Percentiles rank a stretch among this genome's conserved stretches.
Conservation (phyloP, 2,888 invertebrate genomes). For the Subacronicta megacephala region DNA sequence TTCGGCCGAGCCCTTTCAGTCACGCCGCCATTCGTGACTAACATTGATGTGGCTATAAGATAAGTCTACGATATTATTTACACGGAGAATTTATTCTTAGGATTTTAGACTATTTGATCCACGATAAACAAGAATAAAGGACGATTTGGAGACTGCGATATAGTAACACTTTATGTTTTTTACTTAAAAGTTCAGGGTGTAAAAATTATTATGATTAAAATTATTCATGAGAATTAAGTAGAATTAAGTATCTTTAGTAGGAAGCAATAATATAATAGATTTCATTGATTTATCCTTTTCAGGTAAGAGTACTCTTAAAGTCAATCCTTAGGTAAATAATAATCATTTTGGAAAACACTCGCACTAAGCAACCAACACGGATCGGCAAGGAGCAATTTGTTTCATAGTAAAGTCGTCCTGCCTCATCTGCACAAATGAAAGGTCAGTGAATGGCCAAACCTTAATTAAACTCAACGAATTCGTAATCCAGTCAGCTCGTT, state of each 20-base stretch:
- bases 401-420: conserved; percentile 81
- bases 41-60: conserved; percentile 77
- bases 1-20: conserved; percentile 72
- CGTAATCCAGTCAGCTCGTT: conserved; percentile 68
- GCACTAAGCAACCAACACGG: conserved; percentile 70
- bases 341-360: conserved; percentile 55
- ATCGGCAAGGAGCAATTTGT: conserved; percentile 77
- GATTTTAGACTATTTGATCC: conserved; percentile 42
- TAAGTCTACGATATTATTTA: conserved; percentile 79
- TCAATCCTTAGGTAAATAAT: conserved; percentile 52
- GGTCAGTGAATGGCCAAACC: conserved; percentile 78
- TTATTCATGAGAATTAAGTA: too few species aligned
- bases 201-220: too few species aligned
- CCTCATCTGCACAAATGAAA: conserved; percentile 85
- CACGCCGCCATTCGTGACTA: conserved; percentile 81
- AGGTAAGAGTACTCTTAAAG: conserved; percentile 5
- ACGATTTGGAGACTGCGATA: conserved; percentile 60
- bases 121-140: conserved; percentile 60
- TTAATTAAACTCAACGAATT: conserved; percentile 85
- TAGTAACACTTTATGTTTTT: conserved; percentile 28
- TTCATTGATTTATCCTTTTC: conserved; percentile 2
- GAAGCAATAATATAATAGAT: too few species aligned
- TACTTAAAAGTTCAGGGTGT: conserved; percentile 29
- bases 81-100: conserved; percentile 67
- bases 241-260: too few species aligned